phyloP scores from a whole-genome alignment of 2,797 vertebrate genomes.

The Odontamblyopus rebecca region DNA sequence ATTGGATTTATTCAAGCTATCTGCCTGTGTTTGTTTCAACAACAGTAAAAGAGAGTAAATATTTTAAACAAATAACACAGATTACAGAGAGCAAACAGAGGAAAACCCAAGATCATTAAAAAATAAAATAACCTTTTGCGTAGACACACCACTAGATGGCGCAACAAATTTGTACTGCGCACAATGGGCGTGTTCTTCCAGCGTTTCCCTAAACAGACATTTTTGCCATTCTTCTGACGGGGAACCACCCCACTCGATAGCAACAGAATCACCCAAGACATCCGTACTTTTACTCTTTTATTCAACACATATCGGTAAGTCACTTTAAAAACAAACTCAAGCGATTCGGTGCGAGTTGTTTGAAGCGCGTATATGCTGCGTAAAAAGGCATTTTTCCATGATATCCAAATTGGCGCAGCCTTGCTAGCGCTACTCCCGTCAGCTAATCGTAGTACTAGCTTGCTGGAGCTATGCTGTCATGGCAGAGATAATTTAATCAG shows the following conservation, averaged over 20 bases:
- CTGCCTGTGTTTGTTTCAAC: no score
- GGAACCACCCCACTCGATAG: neutral
- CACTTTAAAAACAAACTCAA: fast-evolving
- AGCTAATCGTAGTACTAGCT: slow-evolving; percentile 1
- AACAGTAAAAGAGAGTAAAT: no score
- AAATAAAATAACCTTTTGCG: no score
- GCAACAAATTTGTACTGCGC: fast-evolving
- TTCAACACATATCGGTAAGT: slow-evolving; percentile 24
- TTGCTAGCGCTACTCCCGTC: neutral
- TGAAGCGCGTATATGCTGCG: neutral
- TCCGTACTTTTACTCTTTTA: neutral
- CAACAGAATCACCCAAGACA: neutral
- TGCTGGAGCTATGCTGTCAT: neutral
- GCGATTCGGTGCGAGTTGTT: neutral
- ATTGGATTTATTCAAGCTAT: no score
- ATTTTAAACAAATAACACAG: neutral
- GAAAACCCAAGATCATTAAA: no score
- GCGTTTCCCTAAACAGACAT: slow-evolving; percentile 36
- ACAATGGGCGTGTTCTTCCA: slow-evolving; percentile 54
- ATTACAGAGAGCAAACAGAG: neutral
- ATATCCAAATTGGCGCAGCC: neutral
- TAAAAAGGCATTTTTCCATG: neutral
- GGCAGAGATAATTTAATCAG: neutral
- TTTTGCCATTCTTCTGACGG: slow-evolving; percentile 46
- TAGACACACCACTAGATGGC: slow-evolving; percentile 34